phyloP scores from a whole-genome alignment of 1,140 invertebrate species.

The fruit fly (Drosophila melanogaster) region DNA sequence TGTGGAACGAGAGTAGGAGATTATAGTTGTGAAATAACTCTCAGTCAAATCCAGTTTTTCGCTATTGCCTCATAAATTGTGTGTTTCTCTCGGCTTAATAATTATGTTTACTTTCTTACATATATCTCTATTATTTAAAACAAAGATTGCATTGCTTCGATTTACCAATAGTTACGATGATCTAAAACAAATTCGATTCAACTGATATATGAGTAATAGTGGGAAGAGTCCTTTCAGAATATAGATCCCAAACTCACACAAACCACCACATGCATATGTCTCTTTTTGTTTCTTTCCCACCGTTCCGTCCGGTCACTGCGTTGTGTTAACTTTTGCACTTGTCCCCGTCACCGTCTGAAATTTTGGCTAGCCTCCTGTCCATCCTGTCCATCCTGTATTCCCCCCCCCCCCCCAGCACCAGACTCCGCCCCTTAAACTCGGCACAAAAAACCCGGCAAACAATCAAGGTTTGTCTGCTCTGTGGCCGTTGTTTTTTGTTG shows the following conservation, averaged over 20 bases:
- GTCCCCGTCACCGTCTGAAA: slow-evolving; percentile 41
- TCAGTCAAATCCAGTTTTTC: no score
- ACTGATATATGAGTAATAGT: no score
- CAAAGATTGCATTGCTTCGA: no score
- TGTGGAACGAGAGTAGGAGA: neutral
- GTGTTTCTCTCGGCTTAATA: no score
- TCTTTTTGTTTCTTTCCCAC: neutral
- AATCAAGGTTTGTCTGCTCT: slow-evolving; percentile 73
- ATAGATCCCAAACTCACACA: neutral
- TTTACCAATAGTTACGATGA: no score
- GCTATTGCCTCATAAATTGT: no score
- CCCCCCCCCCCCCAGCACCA: neutral
- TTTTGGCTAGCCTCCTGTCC: slow-evolving; percentile 32
- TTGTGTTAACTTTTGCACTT: slow-evolving; percentile 64
- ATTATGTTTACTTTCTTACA: no score
- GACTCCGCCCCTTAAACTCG: neutral
- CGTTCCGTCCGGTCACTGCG: neutral
- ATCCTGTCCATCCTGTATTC: neutral
- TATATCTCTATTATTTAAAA: no score
- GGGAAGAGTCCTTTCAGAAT: neutral
- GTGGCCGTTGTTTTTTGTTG: slow-evolving; percentile 47
- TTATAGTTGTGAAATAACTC: neutral
- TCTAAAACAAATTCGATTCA: no score
- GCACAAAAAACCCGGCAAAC: slow-evolving; percentile 50
- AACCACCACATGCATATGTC: neutral